phyloP scores from a whole-genome alignment of 2,797 vertebrate species.

The Acanthis flammea region DNA sequence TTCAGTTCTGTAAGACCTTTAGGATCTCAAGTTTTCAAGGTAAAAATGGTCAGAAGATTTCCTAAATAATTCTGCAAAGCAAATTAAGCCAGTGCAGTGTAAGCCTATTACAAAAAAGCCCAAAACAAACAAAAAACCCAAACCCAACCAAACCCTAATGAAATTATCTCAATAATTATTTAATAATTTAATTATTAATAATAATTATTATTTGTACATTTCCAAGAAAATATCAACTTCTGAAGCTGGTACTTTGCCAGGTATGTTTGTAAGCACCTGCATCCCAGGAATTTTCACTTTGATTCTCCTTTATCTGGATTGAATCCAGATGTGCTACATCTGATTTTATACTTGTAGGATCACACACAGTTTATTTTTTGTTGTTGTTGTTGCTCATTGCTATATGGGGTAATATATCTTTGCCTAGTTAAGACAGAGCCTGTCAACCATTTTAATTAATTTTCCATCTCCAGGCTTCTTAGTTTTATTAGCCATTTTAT shows the following conservation, averaged over 20 bases:
- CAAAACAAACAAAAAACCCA: not conserved
- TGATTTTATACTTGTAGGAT: not conserved
- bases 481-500: not conserved
- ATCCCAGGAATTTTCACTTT: not conserved
- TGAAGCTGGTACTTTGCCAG: not conserved
- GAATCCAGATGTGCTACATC: not conserved
- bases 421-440: conserved; percentile 1
- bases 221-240: not conserved
- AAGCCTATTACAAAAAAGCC: not conserved
- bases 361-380: not conserved
- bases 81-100: not conserved
- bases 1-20: not conserved
- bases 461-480: not conserved
- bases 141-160: not conserved
- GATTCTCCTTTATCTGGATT: not conserved
- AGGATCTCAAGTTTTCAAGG: not conserved
- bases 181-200: not conserved
- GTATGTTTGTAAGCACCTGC: not conserved
- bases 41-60: not conserved
- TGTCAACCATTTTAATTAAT: conserved; percentile 11
- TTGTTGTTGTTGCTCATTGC: not conserved
- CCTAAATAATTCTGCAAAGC: not conserved
- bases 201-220: not conserved
- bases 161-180: not conserved
- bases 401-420: not conserved